Evolutionary conservation across 2,113 vertebrate species (phyloP).

Genomic region (Pollachius pollachius): DNA sequence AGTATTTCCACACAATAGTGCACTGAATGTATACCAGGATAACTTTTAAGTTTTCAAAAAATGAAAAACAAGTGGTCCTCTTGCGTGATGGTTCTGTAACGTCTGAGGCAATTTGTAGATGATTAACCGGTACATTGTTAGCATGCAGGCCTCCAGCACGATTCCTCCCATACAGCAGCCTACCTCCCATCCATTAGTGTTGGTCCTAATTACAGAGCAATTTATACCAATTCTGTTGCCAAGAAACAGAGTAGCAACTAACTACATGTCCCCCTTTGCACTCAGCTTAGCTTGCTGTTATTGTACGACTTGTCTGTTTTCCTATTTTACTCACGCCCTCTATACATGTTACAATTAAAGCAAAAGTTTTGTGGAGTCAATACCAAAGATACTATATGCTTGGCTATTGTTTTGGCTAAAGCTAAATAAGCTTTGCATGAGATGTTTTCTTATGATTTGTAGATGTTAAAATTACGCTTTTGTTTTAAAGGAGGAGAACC

Average conservation of each 20-base stretch:
- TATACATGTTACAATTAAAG: too few relatives aligned
- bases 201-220: slow-evolving; percentile 56
- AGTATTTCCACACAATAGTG: too few relatives aligned
- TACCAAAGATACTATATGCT: too few relatives aligned
- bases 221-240: slow-evolving; percentile 54
- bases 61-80: too few relatives aligned
- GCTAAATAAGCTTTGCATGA: background rate
- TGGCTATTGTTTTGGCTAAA: too few relatives aligned
- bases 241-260: slow-evolving; percentile 44
- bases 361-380: too few relatives aligned
- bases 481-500: slow-evolving; percentile 48
- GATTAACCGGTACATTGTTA: slow-evolving; percentile 38
- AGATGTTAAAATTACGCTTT: slow-evolving; percentile 3
- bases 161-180: slow-evolving; percentile 18
- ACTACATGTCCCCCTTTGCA: background rate
- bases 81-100: background rate
- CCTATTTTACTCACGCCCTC: too few relatives aligned
- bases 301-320: background rate
- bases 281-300: background rate
- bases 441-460: background rate
- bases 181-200: slow-evolving; percentile 56
- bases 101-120: slow-evolving; percentile 33
- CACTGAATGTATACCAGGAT: too few relatives aligned
- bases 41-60: background rate
- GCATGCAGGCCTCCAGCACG: slow-evolving; percentile 6